phyloP scores from a whole-genome alignment of 1,140 invertebrate genomes.

The Zaprionus taronus region DNA sequence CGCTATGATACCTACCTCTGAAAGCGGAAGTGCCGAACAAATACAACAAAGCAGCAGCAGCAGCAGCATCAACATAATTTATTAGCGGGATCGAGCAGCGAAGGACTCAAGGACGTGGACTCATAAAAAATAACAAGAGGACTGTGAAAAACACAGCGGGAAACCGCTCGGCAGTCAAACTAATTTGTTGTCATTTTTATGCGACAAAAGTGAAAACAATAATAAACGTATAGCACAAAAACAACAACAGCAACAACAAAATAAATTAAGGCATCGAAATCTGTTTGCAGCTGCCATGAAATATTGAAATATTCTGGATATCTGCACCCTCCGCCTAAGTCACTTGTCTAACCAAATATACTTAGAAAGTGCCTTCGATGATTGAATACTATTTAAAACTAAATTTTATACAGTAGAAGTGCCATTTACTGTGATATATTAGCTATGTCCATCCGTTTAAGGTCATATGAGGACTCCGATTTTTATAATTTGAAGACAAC shows the following conservation, averaged over 20 bases:
- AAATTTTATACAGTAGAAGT: no score
- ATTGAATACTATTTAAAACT: background rate
- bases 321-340: background rate
- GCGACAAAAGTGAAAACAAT: constrained; percentile 80
- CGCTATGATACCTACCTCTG: constrained; percentile 46
- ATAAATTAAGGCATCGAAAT: constrained; percentile 15
- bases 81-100: constrained; percentile 41
- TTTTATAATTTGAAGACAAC: no score
- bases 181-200: constrained; percentile 82
- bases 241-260: constrained; percentile 22
- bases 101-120: constrained; percentile 63
- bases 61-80: constrained; percentile 72
- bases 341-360: background rate
- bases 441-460: no score
- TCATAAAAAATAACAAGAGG: constrained; percentile 32
- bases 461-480: no score
- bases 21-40: constrained; percentile 18
- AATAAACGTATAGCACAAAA: constrained; percentile 58
- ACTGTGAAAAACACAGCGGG: constrained; percentile 80
- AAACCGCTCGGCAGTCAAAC: constrained; percentile 75
- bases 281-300: constrained; percentile 64
- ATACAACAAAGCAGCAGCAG: constrained; percentile 4
- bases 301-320: constrained; percentile 26
- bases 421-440: no score
- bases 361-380: background rate